These are phyloP conservation scores for Podarcis lilfordi DNA, from an alignment of 2,797 vertebrate species.

Conservation along the genomic window DNA sequence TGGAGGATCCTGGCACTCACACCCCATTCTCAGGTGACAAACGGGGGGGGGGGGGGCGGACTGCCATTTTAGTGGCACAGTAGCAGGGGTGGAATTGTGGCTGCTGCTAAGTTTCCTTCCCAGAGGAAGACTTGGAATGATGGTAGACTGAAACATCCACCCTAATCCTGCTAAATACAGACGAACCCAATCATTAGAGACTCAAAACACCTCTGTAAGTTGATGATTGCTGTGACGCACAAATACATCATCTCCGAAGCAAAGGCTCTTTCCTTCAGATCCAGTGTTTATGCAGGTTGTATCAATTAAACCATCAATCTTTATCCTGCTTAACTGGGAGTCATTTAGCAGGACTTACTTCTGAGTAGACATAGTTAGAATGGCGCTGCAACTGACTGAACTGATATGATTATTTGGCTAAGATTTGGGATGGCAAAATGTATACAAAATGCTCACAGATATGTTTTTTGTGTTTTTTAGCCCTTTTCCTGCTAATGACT, in stretches of 20 bases:
- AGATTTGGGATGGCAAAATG: neutral
- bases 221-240: neutral
- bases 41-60: no score
- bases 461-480: conserved; percentile 71
- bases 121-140: neutral
- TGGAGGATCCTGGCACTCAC: neutral
- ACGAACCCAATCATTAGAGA: neutral
- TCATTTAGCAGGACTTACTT: no score
- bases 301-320: neutral
- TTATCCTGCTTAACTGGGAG: no score
- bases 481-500: conserved; percentile 69
- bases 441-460: conserved; percentile 44
- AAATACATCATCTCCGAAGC: no score
- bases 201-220: neutral
- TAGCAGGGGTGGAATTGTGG: neutral
- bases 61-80: no score
- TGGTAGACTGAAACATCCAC: neutral
- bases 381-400: neutral
- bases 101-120: neutral
- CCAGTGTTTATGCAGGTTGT: neutral
- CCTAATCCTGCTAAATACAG: neutral
- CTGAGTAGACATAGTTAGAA: no score
- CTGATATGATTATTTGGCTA: neutral
- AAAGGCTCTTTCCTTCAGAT: neutral
- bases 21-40: no score